Base-by-base conservation (phyloP, 1,140 invertebrate genomes). In the Conus betulinus region DNA sequence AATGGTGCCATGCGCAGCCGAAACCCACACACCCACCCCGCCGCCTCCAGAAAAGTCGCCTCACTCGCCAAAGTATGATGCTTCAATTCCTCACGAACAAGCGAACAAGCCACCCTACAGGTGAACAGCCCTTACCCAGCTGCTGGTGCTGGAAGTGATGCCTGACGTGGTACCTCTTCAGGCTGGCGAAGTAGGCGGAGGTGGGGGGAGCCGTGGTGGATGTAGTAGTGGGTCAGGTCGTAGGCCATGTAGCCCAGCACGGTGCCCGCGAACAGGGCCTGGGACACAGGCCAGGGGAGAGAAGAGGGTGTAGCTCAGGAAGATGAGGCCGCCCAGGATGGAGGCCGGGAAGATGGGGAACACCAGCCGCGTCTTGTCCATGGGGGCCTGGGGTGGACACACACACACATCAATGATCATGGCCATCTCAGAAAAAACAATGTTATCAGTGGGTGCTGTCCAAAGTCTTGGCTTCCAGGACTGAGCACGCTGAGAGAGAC, bases 311-410 rank as follows among this genome's bases (percentile, higher is more conserved):
- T 95, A 95, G 13, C 94, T 53, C 0, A 83, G 10, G 88, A 94
- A 96, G 84, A 96, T 93, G 52, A 93, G 84, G 15, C 91, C 76
- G 27, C 93, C 93, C 67, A 96, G 92, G 8, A 93, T 13, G 4
- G 92, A 89, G 11, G 95, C 95, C n/a, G 95, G 95, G 39, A 94
- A 89, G 10, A 94, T 94, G 51, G 95, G 95, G 87, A 96, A 96
- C 39, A 96, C 95, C 11, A 96, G 91, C 13, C 95, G 93, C 55
- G 92, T 92, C 15, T 90, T 91, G 89, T 96, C 95, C 94, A 96
- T 95, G n/a, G 95, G 95, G 57, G 94, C 93, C 94, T 95, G 88
- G 15, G 95, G 88, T 11, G 8, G 57, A 60, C 57, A 60, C 15
- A 39, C 0, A 39, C n/a, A 39, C 39, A 39, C 39, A 39, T 39